Evolutionary conservation across 2,113 vertebrate genomes (phyloP).

Genomic region (Rostratula benghalensis): DNA sequence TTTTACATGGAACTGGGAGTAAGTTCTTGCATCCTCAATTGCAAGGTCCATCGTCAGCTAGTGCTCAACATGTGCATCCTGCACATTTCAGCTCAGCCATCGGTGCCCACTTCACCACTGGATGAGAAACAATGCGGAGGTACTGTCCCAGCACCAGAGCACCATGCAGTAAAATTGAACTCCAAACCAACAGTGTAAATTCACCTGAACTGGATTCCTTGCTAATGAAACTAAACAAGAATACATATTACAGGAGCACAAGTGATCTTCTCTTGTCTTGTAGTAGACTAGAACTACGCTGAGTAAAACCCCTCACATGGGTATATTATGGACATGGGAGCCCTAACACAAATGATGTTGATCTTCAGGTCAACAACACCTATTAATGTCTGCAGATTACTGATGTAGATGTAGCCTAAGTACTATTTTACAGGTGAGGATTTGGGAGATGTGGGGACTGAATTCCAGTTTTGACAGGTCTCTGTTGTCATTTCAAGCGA

Average conservation of each 20-base stretch:
- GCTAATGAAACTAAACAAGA: neutral
- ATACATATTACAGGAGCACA: neutral
- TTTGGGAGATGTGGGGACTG: neutral
- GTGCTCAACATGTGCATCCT: rapidly evolving
- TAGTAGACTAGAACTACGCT: neutral
- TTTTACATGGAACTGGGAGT: neutral
- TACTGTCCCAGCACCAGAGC: neutral
- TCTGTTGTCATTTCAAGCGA: neutral
- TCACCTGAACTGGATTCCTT: neutral
- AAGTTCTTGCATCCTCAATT: neutral
- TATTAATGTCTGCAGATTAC: neutral
- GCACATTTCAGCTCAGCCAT: neutral
- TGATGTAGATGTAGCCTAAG: neutral
- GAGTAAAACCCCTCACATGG: neutral
- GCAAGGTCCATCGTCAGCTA: neutral
- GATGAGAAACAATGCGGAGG: neutral
- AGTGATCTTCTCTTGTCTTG: neutral
- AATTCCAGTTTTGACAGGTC: neutral
- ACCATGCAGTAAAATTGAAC: neutral
- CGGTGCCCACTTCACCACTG: neutral
- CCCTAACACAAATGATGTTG: neutral
- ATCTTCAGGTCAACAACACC: neutral
- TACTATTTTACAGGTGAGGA: neutral
- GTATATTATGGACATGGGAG: neutral
- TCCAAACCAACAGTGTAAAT: neutral